phyloP scores from a whole-genome alignment of 2,888 invertebrate genomes.

The Tetropium fuscum region DNA sequence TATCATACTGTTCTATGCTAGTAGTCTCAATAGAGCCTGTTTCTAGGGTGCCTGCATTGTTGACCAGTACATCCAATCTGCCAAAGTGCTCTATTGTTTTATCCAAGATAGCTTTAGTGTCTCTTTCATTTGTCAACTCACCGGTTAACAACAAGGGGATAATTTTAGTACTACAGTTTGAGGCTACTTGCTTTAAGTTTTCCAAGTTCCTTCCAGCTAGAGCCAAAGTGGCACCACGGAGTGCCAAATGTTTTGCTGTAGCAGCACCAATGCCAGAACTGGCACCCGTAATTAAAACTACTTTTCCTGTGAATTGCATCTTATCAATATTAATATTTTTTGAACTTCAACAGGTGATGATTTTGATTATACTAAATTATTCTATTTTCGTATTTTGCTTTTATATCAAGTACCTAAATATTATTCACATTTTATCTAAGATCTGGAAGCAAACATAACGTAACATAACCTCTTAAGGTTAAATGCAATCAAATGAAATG shows the following conservation, averaged over 20 bases:
- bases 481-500: too few species aligned
- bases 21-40: slow-evolving; percentile 87
- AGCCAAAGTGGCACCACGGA: slow-evolving; percentile 80
- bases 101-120: slow-evolving; percentile 78
- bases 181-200: slow-evolving; percentile 74
- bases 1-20: slow-evolving; percentile 87
- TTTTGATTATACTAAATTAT: too few species aligned
- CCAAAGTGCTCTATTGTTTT: slow-evolving; percentile 81
- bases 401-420: too few species aligned
- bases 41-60: slow-evolving; percentile 81
- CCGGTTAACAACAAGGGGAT: slow-evolving; percentile 74
- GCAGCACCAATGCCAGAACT: slow-evolving; percentile 90
- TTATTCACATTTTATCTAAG: slow-evolving; percentile 2
- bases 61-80: slow-evolving; percentile 85
- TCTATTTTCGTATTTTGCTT: too few species aligned
- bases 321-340: too few species aligned
- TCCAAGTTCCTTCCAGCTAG: slow-evolving; percentile 78
- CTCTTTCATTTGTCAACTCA: slow-evolving; percentile 80
- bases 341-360: too few species aligned
- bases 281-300: slow-evolving; percentile 82
- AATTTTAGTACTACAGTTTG: slow-evolving; percentile 67
- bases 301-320: slow-evolving; percentile 77
- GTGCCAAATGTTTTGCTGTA: slow-evolving; percentile 81
- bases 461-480: slow-evolving; percentile 2
- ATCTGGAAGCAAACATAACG: neutral